Conservation (phyloP, 2,888 invertebrate species). For the Perizoma affinitatum region DNA sequence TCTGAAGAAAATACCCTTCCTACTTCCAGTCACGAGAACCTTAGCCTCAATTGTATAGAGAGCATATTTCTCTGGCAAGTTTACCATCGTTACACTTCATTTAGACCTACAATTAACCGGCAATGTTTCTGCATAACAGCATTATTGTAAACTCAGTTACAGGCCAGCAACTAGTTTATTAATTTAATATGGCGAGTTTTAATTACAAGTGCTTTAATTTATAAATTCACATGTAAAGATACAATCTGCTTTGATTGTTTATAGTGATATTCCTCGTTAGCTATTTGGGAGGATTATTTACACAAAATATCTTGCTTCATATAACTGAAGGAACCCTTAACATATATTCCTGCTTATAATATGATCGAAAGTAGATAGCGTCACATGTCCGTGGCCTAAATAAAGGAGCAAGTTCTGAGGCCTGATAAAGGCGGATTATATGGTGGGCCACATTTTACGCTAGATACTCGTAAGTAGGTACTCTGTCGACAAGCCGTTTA, state of each 20-base stretch:
- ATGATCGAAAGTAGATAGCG: conserved; percentile 30
- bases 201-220: conserved; percentile 25
- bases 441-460: conserved; percentile 37
- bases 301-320: conserved; percentile 6
- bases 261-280: conserved; percentile 18
- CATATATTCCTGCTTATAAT: conserved; percentile 8
- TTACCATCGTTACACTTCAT: conserved; percentile 38
- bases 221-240: conserved; percentile 25
- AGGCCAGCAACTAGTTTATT: conserved; percentile 36
- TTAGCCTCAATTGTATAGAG: conserved; percentile 52
- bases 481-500: conserved; percentile 47
- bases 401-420: conserved; percentile 35
- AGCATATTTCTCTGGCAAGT: conserved; percentile 33
- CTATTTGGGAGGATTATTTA: neutral
- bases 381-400: conserved; percentile 22
- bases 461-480: conserved; percentile 39
- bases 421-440: conserved; percentile 34
- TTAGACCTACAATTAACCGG: conserved; percentile 48
- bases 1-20: conserved; percentile 59
- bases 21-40: conserved; percentile 47
- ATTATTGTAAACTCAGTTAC: conserved; percentile 48
- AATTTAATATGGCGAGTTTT: conserved; percentile 38
- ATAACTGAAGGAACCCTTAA: neutral
- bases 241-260: conserved; percentile 22
- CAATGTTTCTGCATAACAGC: conserved; percentile 44